Conservation (phyloP, 2,113 vertebrate genomes). For the Suricata suricatta region DNA sequence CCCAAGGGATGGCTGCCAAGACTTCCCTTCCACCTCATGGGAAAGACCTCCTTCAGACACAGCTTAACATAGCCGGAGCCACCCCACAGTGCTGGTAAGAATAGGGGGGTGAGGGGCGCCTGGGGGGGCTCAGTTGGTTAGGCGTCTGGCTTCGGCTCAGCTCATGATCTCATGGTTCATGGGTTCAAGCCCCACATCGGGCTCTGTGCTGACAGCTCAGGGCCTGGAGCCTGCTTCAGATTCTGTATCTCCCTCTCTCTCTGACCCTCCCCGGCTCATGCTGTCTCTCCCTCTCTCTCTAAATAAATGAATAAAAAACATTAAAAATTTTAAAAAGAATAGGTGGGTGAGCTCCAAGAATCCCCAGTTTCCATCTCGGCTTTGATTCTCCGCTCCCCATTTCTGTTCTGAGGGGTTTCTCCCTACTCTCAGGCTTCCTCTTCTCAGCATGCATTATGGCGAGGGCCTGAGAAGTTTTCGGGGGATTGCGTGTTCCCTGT, state of each 20-base stretch:
- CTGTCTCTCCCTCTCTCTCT: too few species aligned
- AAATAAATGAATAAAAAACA: too few species aligned
- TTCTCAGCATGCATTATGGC: not conserved
- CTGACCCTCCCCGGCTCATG: too few species aligned
- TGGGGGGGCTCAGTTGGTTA: too few species aligned
- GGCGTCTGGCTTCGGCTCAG: too few species aligned
- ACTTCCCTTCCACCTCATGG: not conserved
- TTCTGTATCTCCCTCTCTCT: too few species aligned
- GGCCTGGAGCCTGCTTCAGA: too few species aligned
- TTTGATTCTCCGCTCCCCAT: not conserved
- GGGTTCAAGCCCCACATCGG: too few species aligned
- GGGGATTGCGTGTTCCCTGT: fast-evolving
- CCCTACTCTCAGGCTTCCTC: not conserved
- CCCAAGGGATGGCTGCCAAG: conserved; percentile 29
- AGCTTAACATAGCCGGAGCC: conserved; percentile 22
- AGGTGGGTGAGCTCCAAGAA: not conserved
- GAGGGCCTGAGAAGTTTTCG: not conserved
- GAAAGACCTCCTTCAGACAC: conserved; percentile 24
- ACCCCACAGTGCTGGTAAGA: not conserved
- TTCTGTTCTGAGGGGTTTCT: not conserved
- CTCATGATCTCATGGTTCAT: too few species aligned
- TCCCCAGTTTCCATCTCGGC: not conserved
- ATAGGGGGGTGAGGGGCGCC: not conserved
- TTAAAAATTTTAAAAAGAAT: not conserved
- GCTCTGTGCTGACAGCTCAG: too few species aligned